These are phyloP conservation scores for Pterois miles DNA, from an alignment of 2,797 vertebrate species.

Conservation along the genomic window DNA sequence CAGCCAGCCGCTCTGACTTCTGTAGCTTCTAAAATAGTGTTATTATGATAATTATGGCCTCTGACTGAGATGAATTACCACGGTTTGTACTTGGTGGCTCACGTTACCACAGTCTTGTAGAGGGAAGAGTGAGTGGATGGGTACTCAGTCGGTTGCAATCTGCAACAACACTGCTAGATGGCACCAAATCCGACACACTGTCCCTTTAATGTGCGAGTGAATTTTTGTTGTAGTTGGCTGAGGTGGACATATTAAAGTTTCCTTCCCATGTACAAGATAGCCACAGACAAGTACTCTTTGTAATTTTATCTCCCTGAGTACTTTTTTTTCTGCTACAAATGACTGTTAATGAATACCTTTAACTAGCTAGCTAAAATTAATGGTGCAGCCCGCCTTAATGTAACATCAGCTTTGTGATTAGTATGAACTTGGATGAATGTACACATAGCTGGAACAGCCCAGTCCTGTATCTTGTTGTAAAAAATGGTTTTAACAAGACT, in stretches of 20 bases:
- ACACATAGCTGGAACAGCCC: not conserved
- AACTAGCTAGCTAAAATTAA: not conserved
- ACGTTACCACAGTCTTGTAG: fast-evolving
- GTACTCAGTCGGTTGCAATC: not conserved
- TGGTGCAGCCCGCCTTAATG: not conserved
- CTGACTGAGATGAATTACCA: too few relatives aligned
- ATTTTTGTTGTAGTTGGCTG: too few relatives aligned
- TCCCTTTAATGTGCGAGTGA: not conserved
- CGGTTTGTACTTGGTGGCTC: fast-evolving
- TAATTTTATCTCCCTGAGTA: too few relatives aligned
- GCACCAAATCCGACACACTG: not conserved
- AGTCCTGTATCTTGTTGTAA: not conserved
- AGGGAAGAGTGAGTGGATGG: too few relatives aligned
- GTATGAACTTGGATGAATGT: not conserved
- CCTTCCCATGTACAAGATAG: fast-evolving
- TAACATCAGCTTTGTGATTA: not conserved
- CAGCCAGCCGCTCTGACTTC: too few relatives aligned
- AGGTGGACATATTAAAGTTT: too few relatives aligned
- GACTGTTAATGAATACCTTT: too few relatives aligned
- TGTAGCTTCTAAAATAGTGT: too few relatives aligned
- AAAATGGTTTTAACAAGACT: slow-evolving; percentile 1
- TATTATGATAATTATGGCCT: too few relatives aligned
- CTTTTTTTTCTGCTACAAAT: too few relatives aligned
- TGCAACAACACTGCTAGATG: not conserved
- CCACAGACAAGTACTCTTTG: too few relatives aligned